Evolutionary conservation across 1,140 invertebrate species (phyloP).

Genomic region (Dendrolimus punctatus): DNA sequence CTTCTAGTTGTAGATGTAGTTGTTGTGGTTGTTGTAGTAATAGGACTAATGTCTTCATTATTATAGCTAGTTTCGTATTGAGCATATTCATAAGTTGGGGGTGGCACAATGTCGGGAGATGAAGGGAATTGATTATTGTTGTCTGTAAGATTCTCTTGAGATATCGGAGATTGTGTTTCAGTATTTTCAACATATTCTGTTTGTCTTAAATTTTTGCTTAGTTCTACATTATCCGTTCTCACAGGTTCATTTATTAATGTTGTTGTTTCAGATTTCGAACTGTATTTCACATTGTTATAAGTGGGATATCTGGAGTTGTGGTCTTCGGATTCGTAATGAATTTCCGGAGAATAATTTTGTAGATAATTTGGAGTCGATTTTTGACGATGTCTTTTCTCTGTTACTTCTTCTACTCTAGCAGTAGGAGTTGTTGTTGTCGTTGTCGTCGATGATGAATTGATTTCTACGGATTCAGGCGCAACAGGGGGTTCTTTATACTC

Average conservation of each 20-base stretch:
- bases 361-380: conserved; percentile 36
- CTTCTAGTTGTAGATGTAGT: conserved; percentile 52
- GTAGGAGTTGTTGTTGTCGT: conserved; percentile 16
- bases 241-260: conserved; percentile 14
- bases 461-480: conserved; percentile 20
- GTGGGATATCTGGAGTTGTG: conserved; percentile 31
- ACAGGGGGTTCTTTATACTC: conserved; percentile 47
- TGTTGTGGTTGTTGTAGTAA: conserved; percentile 36
- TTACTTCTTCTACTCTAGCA: conserved; percentile 22
- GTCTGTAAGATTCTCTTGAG: conserved; percentile 25
- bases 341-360: conserved; percentile 52
- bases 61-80: conserved; percentile 35
- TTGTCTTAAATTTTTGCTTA: conserved; percentile 6
- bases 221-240: conserved; percentile 3
- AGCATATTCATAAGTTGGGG: conserved; percentile 31
- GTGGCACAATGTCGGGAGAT: conserved; percentile 19
- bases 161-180: conserved; percentile 18
- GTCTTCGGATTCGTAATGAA: conserved; percentile 46
- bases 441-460: conserved; percentile 12
- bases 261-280: conserved; percentile 20
- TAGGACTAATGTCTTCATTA: conserved; percentile 28
- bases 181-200: conserved; percentile 17
- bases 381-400: conserved; percentile 22
- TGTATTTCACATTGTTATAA: conserved; percentile 39
- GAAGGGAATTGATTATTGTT: conserved; percentile 16